phyloP scores from a whole-genome alignment of 2,888 invertebrate genomes.

The Axea sp. region DNA sequence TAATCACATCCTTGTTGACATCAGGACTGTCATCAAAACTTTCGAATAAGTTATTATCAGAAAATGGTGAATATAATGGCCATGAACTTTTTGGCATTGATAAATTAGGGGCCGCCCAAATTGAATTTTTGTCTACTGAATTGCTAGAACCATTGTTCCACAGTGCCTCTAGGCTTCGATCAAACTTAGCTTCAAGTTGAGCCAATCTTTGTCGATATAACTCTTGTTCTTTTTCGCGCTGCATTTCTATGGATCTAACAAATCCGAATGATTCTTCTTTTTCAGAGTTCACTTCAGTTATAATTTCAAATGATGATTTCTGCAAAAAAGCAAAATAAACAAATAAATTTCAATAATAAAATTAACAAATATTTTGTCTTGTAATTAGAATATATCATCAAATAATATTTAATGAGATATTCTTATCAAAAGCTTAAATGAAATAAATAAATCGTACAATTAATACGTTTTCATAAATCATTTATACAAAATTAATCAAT shows the following conservation, averaged over 20 bases:
- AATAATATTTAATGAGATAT: too few relatives aligned
- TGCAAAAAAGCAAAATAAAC: constrained; percentile 3
- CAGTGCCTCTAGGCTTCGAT: constrained; percentile 84
- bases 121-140: constrained; percentile 77
- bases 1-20: constrained; percentile 68
- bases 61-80: constrained; percentile 71
- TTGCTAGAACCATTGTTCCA: constrained; percentile 82
- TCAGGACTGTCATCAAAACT: constrained; percentile 32
- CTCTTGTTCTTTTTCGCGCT: constrained; percentile 72
- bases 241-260: constrained; percentile 76
- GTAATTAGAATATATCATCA: too few relatives aligned
- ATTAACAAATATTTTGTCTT: too few relatives aligned
- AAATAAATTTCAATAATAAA: background rate
- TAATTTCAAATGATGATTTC: constrained; percentile 22
- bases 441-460: too few relatives aligned
- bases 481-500: too few relatives aligned
- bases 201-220: constrained; percentile 81
- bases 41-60: constrained; percentile 22
- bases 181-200: constrained; percentile 85
- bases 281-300: constrained; percentile 39
- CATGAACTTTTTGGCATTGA: constrained; percentile 77
- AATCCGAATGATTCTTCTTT: constrained; percentile 76
- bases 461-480: too few relatives aligned
- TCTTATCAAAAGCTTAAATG: too few relatives aligned
- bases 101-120: constrained; percentile 78